Percentiles rank a stretch among this genome's conserved stretches.
These are phyloP conservation scores for Novumbra hubbsi DNA, from an alignment of 2,797 vertebrate genomes.

Conservation along the genomic window DNA sequence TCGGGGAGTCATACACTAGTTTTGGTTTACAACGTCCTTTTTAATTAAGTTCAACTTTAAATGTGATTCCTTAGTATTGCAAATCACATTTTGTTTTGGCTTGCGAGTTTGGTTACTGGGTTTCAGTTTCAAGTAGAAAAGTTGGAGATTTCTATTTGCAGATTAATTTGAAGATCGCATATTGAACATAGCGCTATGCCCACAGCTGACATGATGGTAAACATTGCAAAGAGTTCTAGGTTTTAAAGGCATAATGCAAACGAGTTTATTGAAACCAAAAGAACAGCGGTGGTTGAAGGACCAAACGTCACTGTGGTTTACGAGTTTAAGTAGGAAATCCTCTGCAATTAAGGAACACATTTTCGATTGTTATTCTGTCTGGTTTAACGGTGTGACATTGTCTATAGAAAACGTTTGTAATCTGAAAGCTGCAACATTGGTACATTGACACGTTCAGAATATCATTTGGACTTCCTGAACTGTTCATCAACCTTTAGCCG, in stretches of 20 bases:
- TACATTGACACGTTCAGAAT: not conserved
- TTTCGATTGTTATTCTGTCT: not conserved
- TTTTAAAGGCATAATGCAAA: not conserved
- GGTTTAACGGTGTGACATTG: not conserved
- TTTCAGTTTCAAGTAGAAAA: not conserved
- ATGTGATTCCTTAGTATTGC: not conserved
- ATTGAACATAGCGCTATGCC: not conserved
- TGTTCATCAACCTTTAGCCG: not conserved
- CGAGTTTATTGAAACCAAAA: conserved; percentile 6
- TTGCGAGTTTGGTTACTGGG: not conserved
- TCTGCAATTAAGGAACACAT: not conserved
- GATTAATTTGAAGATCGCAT: not conserved
- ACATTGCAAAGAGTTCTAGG: not conserved
- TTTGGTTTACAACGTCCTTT: not conserved
- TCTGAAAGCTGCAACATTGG: conserved; percentile 1
- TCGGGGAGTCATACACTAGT: not conserved
- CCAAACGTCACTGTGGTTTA: conserved; percentile 15
- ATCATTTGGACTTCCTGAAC: conserved; percentile 40
- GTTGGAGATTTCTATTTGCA: not conserved
- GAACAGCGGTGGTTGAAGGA: not conserved
- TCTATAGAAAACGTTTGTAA: not conserved
- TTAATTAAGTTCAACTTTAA: not conserved
- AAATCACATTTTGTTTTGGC: too few species aligned
- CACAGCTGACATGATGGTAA: not conserved
- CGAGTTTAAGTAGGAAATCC: conserved; percentile 4